These are phyloP conservation scores for Epistrophe grossulariae DNA, from an alignment of 2,888 invertebrate genomes.

Conservation along the genomic window DNA sequence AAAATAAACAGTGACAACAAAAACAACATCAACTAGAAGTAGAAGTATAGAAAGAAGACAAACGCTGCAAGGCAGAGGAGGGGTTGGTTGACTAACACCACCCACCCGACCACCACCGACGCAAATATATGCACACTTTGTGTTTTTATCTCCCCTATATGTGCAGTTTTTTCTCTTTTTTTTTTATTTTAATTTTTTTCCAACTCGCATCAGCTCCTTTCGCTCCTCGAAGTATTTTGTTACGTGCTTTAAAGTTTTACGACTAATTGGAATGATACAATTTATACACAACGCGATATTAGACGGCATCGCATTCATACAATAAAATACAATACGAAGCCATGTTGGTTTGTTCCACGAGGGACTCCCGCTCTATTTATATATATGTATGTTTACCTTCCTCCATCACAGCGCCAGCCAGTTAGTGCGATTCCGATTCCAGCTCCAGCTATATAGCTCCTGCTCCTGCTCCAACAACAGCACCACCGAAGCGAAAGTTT, in stretches of 20 bases:
- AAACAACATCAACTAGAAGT: constrained; percentile 67
- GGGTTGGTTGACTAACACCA: constrained; percentile 38
- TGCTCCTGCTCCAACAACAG: neutral
- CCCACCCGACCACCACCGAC: neutral
- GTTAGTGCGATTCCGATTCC: constrained; percentile 10
- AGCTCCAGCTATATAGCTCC: too few relatives aligned
- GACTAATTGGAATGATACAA: constrained; percentile 76
- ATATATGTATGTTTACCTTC: neutral
- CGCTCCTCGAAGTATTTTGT: constrained; percentile 67
- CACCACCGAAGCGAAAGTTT: constrained; percentile 56
- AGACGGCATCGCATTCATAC: constrained; percentile 53
- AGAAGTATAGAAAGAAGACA: constrained; percentile 72
- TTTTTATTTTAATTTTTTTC: constrained; percentile 28
- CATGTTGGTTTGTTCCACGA: constrained; percentile 36
- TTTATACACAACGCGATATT: constrained; percentile 68
- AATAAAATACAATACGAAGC: constrained; percentile 55
- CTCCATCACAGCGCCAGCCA: neutral
- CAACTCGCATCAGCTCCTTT: constrained; percentile 44
- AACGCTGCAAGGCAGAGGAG: constrained; percentile 48
- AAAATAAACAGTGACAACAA: constrained; percentile 68
- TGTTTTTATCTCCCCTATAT: constrained; percentile 55
- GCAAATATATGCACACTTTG: constrained; percentile 50
- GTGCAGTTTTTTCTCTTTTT: constrained; percentile 52
- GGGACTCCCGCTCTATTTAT: constrained; percentile 29
- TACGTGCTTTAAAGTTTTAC: constrained; percentile 76